These are phyloP conservation scores for Amazona ochrocephala DNA, from an alignment of 2,797 vertebrate species.

Conservation along the genomic window DNA sequence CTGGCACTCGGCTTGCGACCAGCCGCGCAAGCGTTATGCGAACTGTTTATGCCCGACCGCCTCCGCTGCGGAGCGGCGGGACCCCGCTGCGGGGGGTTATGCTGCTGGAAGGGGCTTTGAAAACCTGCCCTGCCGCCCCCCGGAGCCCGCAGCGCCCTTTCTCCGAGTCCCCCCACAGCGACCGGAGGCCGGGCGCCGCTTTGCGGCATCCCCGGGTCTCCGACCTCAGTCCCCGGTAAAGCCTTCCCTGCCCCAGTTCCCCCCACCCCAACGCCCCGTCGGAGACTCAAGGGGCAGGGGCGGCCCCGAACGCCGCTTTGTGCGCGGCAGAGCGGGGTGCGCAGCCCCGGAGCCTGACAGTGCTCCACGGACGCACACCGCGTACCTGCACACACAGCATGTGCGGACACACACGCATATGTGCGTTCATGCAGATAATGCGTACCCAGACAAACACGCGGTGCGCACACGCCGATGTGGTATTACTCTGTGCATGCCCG, in stretches of 20 bases:
- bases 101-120: neutral
- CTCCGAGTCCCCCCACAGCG: neutral
- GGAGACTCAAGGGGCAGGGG: neutral
- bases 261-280: neutral
- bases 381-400: neutral
- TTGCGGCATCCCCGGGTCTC: neutral
- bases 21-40: neutral
- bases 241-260: neutral
- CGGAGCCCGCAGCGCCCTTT: too few relatives aligned
- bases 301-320: neutral
- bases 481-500: neutral
- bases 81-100: neutral
- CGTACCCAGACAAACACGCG: neutral
- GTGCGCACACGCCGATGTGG: neutral
- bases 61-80: neutral
- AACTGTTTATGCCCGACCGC: neutral
- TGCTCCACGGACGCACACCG: neutral
- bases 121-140: neutral
- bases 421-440: neutral
- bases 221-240: neutral
- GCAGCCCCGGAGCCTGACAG: neutral
- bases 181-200: neutral
- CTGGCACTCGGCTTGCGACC: neutral
- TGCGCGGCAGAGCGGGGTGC: neutral
- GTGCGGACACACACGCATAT: neutral